phyloP scores from a whole-genome alignment of 2,797 vertebrate genomes.

The Erpetoichthys calabaricus region DNA sequence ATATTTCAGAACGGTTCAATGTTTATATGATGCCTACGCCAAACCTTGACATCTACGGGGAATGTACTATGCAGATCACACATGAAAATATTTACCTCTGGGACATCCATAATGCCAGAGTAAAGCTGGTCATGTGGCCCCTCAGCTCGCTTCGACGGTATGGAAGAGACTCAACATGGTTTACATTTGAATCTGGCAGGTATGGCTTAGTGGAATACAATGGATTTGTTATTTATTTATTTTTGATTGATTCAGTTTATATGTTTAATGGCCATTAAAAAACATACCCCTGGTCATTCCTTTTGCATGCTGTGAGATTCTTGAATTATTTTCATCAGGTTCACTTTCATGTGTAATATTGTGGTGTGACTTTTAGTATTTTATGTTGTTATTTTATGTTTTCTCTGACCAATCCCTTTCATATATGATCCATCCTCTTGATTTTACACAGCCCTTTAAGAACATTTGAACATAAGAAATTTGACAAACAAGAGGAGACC shows the following conservation, averaged over 20 bases:
- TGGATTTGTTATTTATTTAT: background rate
- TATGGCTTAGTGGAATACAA: slow-evolving; percentile 34
- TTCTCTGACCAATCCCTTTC: too few species aligned
- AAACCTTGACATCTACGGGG: slow-evolving; percentile 96
- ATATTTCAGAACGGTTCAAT: slow-evolving; percentile 78
- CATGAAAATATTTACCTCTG: slow-evolving; percentile 98
- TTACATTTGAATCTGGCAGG: slow-evolving; percentile 97
- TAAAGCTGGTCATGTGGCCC: slow-evolving; percentile 97
- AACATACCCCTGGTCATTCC: background rate
- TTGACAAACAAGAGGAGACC: background rate
- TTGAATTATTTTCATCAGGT: too few species aligned
- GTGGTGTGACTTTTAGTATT: too few species aligned
- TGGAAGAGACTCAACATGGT: slow-evolving; percentile 90
- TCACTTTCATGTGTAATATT: too few species aligned
- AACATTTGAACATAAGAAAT: background rate
- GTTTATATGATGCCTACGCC: slow-evolving; percentile 97
- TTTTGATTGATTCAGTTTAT: background rate
- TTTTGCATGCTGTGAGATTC: background rate
- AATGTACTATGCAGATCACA: slow-evolving; percentile 98
- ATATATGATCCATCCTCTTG: too few species aligned
- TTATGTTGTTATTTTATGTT: too few species aligned
- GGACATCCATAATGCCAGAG: slow-evolving; percentile 94
- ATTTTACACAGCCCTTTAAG: too few species aligned
- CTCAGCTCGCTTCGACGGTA: slow-evolving; percentile 91
- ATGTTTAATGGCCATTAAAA: background rate